A percentile compares a stretch with the other conserved stretches of the same genome.
These are phyloP conservation scores for Tupaia tana DNA, from an alignment of 2,113 vertebrate species.

Conservation along the genomic window DNA sequence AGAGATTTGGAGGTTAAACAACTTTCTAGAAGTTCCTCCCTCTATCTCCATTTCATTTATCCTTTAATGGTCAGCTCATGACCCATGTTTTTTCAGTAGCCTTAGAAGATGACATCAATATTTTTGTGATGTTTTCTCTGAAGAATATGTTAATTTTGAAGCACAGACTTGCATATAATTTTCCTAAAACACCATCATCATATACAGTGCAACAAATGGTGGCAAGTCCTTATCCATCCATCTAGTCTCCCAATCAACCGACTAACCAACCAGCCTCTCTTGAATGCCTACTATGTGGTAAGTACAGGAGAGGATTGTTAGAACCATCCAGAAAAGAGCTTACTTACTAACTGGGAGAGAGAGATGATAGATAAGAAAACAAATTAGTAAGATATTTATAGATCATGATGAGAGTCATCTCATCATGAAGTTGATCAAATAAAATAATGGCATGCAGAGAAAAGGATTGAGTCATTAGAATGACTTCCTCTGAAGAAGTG, in stretches of 20 bases:
- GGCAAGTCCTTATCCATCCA: neutral
- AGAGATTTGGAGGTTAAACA: constrained; percentile 71
- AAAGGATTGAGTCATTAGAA: neutral
- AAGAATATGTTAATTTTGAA: neutral
- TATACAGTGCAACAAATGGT: neutral
- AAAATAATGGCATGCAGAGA: neutral
- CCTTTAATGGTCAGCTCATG: neutral
- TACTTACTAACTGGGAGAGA: neutral
- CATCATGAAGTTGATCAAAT: neutral
- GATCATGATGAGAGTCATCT: neutral
- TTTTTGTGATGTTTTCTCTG: neutral
- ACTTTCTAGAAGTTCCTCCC: constrained; percentile 63
- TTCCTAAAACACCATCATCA: neutral
- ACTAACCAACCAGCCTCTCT: neutral
- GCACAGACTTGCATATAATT: neutral
- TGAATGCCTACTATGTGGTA: neutral
- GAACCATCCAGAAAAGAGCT: neutral
- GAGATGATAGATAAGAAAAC: neutral
- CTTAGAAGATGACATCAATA: neutral
- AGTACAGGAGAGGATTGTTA: neutral
- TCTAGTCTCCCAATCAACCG: neutral
- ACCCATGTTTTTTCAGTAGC: neutral
- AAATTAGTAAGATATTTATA: neutral
- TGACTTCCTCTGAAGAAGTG: neutral
- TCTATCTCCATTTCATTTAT: constrained; percentile 13